A percentile compares a stretch with the other conserved stretches of the same genome.
Evolutionary conservation across 2,888 invertebrate genomes (phyloP).

Genomic region (Halictus ligatus): DNA sequence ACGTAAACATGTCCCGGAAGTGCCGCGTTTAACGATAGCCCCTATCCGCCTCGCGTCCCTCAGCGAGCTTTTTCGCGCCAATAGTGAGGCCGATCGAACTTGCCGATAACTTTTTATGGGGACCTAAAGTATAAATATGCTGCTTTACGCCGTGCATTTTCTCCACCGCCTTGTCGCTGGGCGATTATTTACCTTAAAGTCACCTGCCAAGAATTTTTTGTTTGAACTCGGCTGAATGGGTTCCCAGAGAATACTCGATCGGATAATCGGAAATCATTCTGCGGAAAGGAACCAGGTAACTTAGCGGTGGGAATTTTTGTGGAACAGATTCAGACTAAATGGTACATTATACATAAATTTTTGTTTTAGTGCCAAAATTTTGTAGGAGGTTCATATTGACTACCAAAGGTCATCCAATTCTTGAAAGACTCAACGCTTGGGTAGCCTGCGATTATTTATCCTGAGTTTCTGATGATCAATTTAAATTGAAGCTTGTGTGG

Average conservation of each 20-base stretch:
- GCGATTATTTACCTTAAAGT: neutral
- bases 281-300: neutral
- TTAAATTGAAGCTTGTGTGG: neutral
- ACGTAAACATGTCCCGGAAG: conserved; percentile 4
- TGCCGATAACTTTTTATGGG: neutral
- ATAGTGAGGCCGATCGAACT: neutral
- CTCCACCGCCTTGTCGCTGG: too few species aligned
- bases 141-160: neutral
- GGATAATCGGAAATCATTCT: neutral
- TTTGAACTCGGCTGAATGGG: neutral
- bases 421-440: neutral
- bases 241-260: neutral
- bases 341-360: neutral
- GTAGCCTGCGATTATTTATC: neutral
- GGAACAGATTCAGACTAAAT: neutral
- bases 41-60: neutral
- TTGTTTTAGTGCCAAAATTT: neutral
- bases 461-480: neutral
- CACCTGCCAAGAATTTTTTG: neutral
- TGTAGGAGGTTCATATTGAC: neutral
- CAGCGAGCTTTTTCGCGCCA: neutral
- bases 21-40: conserved; percentile 13
- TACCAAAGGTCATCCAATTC: neutral
- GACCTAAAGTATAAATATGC: neutral
- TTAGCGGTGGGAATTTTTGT: neutral